A percentile compares a stretch with the other conserved stretches of the same genome.
Evolutionary conservation across 2,113 vertebrate genomes (phyloP).

Genomic region (Burhinus bistriatus): DNA sequence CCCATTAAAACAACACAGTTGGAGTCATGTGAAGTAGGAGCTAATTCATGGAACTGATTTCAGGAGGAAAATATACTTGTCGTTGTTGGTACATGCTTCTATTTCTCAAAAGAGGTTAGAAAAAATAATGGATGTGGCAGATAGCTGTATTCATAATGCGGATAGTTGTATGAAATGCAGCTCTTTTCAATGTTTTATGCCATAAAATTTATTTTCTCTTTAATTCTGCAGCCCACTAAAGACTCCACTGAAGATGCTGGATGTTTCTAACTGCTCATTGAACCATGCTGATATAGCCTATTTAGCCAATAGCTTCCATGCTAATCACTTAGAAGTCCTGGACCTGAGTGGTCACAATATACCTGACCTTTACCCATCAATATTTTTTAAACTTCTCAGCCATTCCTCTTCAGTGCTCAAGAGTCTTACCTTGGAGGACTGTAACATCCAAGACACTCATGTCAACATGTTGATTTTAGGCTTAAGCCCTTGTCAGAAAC

Average conservation of each 20-base stretch:
- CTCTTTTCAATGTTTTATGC: not conserved
- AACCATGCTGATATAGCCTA: conserved; percentile 88
- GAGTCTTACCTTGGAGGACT: conserved; percentile 86
- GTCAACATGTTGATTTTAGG: conserved; percentile 74
- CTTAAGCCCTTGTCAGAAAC: conserved; percentile 76
- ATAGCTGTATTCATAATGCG: not conserved
- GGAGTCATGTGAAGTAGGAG: not conserved
- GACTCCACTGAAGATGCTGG: conserved; percentile 84
- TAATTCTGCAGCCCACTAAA: conserved; percentile 79
- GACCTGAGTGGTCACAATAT: conserved; percentile 90
- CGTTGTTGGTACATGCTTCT: not conserved
- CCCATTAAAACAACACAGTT: not conserved
- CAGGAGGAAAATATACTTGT: not conserved
- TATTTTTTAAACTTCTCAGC: conserved; percentile 85
- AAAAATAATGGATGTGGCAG: not conserved
- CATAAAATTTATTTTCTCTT: not conserved
- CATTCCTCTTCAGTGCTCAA: conserved; percentile 78
- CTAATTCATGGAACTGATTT: not conserved
- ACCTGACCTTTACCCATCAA: conserved; percentile 74
- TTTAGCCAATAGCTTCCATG: conserved; percentile 86
- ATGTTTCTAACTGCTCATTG: conserved; percentile 88
- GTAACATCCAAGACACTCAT: conserved; percentile 81
- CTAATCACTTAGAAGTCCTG: conserved; percentile 80
- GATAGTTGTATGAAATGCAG: not conserved
- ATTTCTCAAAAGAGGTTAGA: not conserved